Evolutionary conservation across 1,140 invertebrate genomes (phyloP), one percentile per base, ranked within the genome.

Genomic region (Ephestia elutella): DNA sequence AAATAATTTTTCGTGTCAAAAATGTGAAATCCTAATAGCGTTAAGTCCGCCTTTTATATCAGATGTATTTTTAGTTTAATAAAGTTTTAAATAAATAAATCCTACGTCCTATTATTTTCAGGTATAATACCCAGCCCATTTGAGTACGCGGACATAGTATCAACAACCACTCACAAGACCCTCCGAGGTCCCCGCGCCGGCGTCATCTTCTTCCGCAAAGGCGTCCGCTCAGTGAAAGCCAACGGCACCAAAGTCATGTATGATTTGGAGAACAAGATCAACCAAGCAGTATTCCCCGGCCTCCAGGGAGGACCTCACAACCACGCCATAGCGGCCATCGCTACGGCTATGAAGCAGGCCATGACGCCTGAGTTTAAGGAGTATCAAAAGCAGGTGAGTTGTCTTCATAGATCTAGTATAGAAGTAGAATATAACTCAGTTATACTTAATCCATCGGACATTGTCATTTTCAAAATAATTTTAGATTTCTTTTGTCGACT

Each of bases 81-180:
- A n/a, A n/a, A n/a, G n/a, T n/a, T n/a, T n/a, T n/a, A n/a, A n/a
- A n/a, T n/a, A n/a, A 25, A 25, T 25, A 25, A 25, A 25, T 25
- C 13, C 2, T n/a, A 44, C n/a, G 15, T 15, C 2, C 7, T 15
- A 15, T 44, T 5, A 44, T 19, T 75, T 71, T 8, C 63, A 90
- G 93, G 93, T 50, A 76, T 97, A 5, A 95, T 96, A 54, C 94
- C 97, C 11, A 96, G 94, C 84, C 98, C 98, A 0, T 99, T 99
- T 81, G 93, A 97, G 72, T 95, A 95, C 75, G 94, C 96, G 74
- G 97, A 99, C 86, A 91, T 99, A 75, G 98, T 99, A 7, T 95
- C 95, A 0, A 98, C 97, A 2, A 99, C 98, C 0, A 99, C 97
- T 0, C 97, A 99, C 87, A 99, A 99, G 80, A 98, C 97, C 7